A percentile compares a stretch with the other conserved stretches of the same genome.
These are phyloP conservation scores for Caiman crocodilus DNA, from an alignment of 2,797 vertebrate species.

Conservation along the genomic window DNA sequence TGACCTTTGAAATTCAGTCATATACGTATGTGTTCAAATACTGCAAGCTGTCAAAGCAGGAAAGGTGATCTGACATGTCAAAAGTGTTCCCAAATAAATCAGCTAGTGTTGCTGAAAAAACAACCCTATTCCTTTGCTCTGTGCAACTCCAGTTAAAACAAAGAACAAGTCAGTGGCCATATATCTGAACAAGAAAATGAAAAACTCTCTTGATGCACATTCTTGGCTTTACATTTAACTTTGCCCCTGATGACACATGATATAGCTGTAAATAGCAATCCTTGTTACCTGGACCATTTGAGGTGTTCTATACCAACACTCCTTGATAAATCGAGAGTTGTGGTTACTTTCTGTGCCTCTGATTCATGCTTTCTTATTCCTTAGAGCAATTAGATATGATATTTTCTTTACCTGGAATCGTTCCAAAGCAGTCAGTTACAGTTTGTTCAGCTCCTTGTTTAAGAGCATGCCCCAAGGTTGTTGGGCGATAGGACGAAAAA, in stretches of 20 bases:
- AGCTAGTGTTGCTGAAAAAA: neutral
- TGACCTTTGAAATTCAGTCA: neutral
- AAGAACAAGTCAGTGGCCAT: neutral
- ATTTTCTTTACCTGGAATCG: slow-evolving; percentile 27
- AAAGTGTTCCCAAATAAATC: neutral
- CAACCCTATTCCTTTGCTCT: neutral
- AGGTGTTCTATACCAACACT: neutral
- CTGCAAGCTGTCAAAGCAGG: neutral
- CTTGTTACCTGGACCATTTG: neutral
- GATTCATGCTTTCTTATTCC: neutral
- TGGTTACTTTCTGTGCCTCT: neutral
- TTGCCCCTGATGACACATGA: neutral
- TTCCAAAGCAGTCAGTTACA: neutral
- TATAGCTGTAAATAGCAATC: neutral
- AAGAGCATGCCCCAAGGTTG: slow-evolving; percentile 8
- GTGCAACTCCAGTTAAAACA: neutral
- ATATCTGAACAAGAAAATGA: neutral
- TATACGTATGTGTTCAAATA: neutral
- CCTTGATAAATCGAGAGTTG: neutral
- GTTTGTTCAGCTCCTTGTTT: neutral
- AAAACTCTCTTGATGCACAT: neutral
- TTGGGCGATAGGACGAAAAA: neutral
- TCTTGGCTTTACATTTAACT: neutral
- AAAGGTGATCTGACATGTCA: neutral
- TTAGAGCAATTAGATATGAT: neutral